phyloP scores from a whole-genome alignment of 2,888 invertebrate genomes.

The Acronicta aceris region DNA sequence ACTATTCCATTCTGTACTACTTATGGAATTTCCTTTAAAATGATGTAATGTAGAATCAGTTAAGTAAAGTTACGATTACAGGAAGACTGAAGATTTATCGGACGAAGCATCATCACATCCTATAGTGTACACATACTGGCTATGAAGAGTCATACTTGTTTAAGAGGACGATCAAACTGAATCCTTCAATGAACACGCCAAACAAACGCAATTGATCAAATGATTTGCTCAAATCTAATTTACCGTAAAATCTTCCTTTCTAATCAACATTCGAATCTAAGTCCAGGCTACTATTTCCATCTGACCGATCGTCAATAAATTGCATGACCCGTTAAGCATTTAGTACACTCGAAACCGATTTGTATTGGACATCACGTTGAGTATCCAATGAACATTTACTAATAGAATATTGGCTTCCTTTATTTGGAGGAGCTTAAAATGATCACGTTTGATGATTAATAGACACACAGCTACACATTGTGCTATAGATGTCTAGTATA shows the following conservation, averaged over 20 bases:
- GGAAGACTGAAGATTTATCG: too few species aligned
- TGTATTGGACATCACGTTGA: not conserved
- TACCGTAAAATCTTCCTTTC: conserved; percentile 8
- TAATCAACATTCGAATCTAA: conserved; percentile 18
- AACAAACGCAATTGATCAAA: conserved; percentile 4
- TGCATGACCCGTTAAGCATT: conserved; percentile 25
- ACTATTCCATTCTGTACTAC: too few species aligned
- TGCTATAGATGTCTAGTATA: too few species aligned
- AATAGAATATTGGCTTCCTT: not conserved
- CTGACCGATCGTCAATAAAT: conserved; percentile 28
- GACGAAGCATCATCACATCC: too few species aligned
- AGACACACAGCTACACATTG: too few species aligned
- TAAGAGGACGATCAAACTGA: too few species aligned
- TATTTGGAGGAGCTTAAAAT: not conserved
- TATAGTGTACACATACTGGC: too few species aligned
- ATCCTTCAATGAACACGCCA: not conserved
- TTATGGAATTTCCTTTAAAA: too few species aligned
- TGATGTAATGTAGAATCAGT: too few species aligned
- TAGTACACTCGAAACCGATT: not conserved
- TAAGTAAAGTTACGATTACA: too few species aligned
- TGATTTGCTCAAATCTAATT: conserved; percentile 1
- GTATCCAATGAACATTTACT: not conserved
- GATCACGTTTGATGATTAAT: too few species aligned
- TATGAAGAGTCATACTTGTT: too few species aligned
- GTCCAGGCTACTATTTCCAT: conserved; percentile 24